These are phyloP conservation scores for Rosalia funebris DNA, from an alignment of 2,888 invertebrate genomes.

Conservation along the genomic window DNA sequence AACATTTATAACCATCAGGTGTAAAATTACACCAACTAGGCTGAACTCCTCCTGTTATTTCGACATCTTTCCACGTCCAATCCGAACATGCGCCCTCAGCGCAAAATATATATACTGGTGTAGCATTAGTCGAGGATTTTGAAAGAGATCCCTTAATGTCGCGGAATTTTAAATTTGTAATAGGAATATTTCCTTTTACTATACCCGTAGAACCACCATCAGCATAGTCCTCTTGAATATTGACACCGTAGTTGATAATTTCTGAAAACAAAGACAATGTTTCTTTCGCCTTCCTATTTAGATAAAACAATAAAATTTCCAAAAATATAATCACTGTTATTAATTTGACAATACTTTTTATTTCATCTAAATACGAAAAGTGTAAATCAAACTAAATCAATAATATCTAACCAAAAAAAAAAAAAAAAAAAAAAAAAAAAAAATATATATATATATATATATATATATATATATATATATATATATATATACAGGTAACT, in stretches of 20 bases:
- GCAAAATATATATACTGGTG: constrained; percentile 37
- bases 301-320: too few relatives aligned
- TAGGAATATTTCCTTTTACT: constrained; percentile 40
- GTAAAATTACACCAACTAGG: constrained; percentile 32
- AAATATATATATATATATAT: too few relatives aligned
- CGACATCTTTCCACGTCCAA: constrained; percentile 40
- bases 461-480: too few relatives aligned
- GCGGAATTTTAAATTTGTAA: constrained; percentile 37
- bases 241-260: constrained; percentile 37
- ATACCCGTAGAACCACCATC: constrained; percentile 33
- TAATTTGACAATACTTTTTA: too few relatives aligned
- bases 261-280: too few relatives aligned
- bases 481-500: too few relatives aligned
- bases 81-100: constrained; percentile 41
- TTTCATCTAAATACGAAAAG: too few relatives aligned
- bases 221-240: constrained; percentile 42
- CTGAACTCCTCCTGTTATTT: constrained; percentile 31
- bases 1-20: constrained; percentile 39
- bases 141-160: constrained; percentile 38
- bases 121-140: constrained; percentile 22
- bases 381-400: too few relatives aligned
- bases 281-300: too few relatives aligned
- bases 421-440: too few relatives aligned
- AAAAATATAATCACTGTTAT: too few relatives aligned
- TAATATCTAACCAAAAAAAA: too few relatives aligned